Base-by-base conservation (phyloP, 2,113 vertebrate species). In the Paramisgurnus dabryanus region DNA sequence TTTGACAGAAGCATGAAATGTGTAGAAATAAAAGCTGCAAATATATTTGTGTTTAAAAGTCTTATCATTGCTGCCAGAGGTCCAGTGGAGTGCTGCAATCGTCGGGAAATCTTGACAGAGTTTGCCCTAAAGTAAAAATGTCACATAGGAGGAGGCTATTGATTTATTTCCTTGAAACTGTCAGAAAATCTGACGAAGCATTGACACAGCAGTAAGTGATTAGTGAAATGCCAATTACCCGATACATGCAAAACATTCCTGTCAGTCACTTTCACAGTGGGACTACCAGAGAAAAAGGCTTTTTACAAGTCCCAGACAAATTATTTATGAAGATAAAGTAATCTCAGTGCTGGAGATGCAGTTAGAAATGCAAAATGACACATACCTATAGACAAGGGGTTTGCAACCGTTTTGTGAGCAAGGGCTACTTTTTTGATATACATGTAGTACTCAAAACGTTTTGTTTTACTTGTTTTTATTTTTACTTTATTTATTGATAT, bases 131-230 rank as follows among this genome's bases (percentile, higher is more conserved):
- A 66, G 75, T 77, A 67, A 67, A 76, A 77, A 67, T 77, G 47
- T 41, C 75, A 77, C 22, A 40, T 17, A 53, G 63, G 63, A 77
- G 18, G 34, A 41, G 27, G 47, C 13, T 55, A 66, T 67, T 67
- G 61, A 77, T 77, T 77, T 77, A 67, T 67, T 77, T 53, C 75
- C 49, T 77, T 53, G 63, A 77, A 76, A 41, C 61, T 40, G 74
- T 76, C 74, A 66, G 47, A 76, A 77, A 77, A 67, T 66, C 63
- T 67, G 75, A 77, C 75, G 55, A 65, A 77, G 75, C 75, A 77
- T 55, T 66, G 75, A 77, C 63, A 77, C 75, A 67, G 75, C 75
- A 77, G 66, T 66, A 77, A 77, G 75, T 77, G 75, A 77, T 77
- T 77, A 77, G 47, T 77, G 34, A 77, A 77, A 67, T 67, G 75